Evolutionary conservation across 2,797 vertebrate species (phyloP).

Genomic region (Myotis daubentonii): DNA sequence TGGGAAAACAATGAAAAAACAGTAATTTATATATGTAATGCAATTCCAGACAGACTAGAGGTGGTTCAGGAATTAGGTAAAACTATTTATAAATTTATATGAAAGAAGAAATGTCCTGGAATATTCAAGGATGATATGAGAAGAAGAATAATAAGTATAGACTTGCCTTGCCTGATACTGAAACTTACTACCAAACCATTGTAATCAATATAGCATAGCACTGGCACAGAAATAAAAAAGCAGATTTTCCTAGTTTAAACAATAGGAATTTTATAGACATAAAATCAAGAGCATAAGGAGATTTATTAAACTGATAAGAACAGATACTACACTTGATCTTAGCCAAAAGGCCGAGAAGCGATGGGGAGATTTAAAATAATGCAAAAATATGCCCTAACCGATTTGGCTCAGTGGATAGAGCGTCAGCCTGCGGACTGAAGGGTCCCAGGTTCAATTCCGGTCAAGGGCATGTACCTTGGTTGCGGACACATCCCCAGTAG

Average conservation of each 20-base stretch:
- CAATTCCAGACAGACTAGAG: not conserved
- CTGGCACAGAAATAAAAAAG: not conserved
- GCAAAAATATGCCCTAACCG: too few relatives aligned
- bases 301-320: too few relatives aligned
- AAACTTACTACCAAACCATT: not conserved
- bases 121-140: not conserved
- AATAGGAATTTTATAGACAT: not conserved
- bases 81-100: not conserved
- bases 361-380: not conserved
- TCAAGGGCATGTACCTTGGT: too few relatives aligned
- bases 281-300: not conserved
- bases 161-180: not conserved
- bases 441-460: too few relatives aligned
- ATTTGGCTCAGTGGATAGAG: too few relatives aligned
- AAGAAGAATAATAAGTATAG: not conserved
- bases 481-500: too few relatives aligned
- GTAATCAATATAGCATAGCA: not conserved
- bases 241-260: not conserved
- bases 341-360: too few relatives aligned
- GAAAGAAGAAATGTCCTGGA: not conserved
- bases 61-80: not conserved
- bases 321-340: too few relatives aligned
- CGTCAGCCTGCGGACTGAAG: too few relatives aligned
- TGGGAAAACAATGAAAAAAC: not conserved
- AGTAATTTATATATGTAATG: not conserved